These are phyloP conservation scores for Allophyes oxyacanthae DNA, from an alignment of 2,888 invertebrate species.

Conservation along the genomic window DNA sequence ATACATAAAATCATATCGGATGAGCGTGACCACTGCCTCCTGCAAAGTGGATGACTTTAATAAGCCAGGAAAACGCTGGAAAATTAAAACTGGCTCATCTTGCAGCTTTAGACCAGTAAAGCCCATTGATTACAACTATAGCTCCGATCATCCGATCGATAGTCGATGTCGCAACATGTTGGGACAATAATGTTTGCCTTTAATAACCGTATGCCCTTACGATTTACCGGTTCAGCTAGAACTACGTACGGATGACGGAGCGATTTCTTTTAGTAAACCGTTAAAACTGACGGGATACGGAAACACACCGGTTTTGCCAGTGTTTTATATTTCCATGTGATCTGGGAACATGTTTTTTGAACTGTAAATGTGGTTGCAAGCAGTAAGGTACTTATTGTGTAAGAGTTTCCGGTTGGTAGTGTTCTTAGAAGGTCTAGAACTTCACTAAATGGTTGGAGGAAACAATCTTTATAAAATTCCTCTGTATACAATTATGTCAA, in stretches of 20 bases:
- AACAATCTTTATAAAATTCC: too few species aligned
- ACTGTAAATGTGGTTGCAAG: slow-evolving; percentile 33
- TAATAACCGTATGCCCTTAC: slow-evolving; percentile 41
- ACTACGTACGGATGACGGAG: slow-evolving; percentile 51
- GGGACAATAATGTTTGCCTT: slow-evolving; percentile 51
- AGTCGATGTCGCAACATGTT: slow-evolving; percentile 30
- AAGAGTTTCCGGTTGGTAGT: slow-evolving; percentile 1
- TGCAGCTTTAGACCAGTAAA: background rate
- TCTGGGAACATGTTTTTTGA: slow-evolving; percentile 49
- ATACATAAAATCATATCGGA: too few species aligned
- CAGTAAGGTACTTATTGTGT: slow-evolving; percentile 9
- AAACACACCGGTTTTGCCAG: slow-evolving; percentile 52
- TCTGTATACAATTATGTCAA: too few species aligned
- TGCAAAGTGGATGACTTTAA: too few species aligned
- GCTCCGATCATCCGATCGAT: slow-evolving; percentile 8
- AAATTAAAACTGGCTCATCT: background rate
- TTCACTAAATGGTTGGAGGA: too few species aligned
- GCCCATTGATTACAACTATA: slow-evolving; percentile 8
- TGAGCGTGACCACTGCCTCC: too few species aligned
- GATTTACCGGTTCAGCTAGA: slow-evolving; percentile 45
- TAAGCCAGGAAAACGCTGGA: background rate
- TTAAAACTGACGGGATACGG: slow-evolving; percentile 54
- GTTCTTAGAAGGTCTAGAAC: slow-evolving; percentile 4
- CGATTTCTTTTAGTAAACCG: slow-evolving; percentile 58
- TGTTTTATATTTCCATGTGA: slow-evolving; percentile 48